phyloP scores from a whole-genome alignment of 2,888 invertebrate species.

The Acleris holmiana region DNA sequence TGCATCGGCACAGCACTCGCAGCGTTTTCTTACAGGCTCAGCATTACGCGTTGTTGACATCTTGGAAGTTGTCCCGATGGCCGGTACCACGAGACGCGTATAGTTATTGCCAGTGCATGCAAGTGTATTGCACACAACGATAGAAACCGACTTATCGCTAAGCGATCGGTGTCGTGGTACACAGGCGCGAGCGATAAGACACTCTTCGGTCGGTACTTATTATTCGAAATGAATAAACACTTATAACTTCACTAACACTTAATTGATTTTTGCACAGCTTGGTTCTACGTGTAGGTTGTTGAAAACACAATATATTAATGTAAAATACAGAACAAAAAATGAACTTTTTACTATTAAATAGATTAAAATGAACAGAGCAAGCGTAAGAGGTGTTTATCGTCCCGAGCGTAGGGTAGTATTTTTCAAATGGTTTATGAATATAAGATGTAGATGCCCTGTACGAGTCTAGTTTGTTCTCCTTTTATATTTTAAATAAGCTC shows the following conservation, averaged over 20 bases:
- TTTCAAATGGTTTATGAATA: too few relatives aligned
- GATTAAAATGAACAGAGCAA: not conserved
- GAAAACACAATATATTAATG: not conserved
- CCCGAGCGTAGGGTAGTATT: not conserved
- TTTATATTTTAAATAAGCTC: too few relatives aligned
- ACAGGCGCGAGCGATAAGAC: not conserved
- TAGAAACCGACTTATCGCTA: too few relatives aligned
- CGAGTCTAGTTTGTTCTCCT: too few relatives aligned
- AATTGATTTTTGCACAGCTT: not conserved
- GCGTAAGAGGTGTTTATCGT: too few relatives aligned
- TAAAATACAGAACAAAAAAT: not conserved
- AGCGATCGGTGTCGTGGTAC: too few relatives aligned
- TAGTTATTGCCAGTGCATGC: not conserved
- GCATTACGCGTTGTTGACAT: not conserved
- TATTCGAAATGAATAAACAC: not conserved
- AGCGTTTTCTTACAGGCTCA: not conserved
- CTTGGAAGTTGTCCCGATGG: not conserved
- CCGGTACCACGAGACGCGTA: not conserved
- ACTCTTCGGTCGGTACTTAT: not conserved
- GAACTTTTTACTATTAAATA: not conserved
- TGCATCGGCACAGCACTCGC: not conserved
- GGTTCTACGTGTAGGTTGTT: not conserved
- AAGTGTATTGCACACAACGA: not conserved
- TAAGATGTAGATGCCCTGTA: too few relatives aligned
- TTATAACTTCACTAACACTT: not conserved